phyloP scores from a whole-genome alignment of 2,797 vertebrate genomes.

The Sebastes steindachneri region DNA sequence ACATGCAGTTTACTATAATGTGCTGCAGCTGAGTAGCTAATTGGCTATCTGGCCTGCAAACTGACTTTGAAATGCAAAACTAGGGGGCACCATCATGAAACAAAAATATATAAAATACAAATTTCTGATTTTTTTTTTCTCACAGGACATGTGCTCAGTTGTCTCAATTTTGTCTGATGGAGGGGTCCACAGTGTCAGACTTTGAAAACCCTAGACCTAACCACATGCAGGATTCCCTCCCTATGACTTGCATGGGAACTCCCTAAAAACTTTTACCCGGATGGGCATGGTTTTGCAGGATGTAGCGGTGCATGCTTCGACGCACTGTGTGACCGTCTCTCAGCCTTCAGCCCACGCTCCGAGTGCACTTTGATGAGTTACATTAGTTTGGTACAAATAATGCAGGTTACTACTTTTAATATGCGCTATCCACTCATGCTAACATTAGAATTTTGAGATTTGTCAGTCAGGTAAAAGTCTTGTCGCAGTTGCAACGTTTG shows the following conservation, averaged over 20 bases:
- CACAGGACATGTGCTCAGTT: not conserved
- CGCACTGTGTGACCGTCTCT: not conserved
- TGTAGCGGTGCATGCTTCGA: not conserved
- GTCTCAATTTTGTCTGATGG: not conserved
- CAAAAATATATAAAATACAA: not conserved
- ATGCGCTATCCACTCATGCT: not conserved
- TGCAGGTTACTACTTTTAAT: not conserved
- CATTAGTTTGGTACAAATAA: not conserved
- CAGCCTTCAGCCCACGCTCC: no score
- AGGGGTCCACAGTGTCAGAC: not conserved
- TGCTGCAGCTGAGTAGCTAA: not conserved
- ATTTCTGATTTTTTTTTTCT: not conserved
- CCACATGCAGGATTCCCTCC: not conserved
- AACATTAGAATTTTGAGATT: not conserved
- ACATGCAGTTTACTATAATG: not conserved
- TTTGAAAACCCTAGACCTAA: not conserved
- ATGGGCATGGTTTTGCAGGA: not conserved
- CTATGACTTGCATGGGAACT: no score
- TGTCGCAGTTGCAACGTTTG: no score
- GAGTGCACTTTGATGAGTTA: no score
- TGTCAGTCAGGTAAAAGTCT: not conserved
- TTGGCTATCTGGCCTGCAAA: not conserved
- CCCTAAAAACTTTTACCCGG: not conserved
- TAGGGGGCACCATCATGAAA: not conserved
- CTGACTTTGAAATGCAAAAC: not conserved